Conservation (phyloP, 2,797 vertebrate species). For the Phataginus tricuspis region DNA sequence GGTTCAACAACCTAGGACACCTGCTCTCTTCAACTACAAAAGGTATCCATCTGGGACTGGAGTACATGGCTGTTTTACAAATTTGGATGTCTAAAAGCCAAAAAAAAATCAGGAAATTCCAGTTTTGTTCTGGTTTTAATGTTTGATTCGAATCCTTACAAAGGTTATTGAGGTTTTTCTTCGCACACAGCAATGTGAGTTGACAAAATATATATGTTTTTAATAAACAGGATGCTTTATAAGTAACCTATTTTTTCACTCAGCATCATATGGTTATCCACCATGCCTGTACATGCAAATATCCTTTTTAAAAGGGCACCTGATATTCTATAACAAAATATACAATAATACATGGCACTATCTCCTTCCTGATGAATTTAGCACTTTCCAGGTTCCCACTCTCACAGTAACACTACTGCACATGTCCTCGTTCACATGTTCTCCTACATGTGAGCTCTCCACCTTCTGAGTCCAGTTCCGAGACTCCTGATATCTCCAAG, state of each 20-base stretch:
- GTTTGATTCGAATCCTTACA: neutral
- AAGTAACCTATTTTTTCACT: neutral
- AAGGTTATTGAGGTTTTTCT: neutral
- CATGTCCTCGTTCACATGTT: accelerated
- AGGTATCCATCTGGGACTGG: neutral
- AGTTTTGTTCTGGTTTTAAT: neutral
- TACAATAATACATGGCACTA: accelerated
- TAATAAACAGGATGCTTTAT: neutral
- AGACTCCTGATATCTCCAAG: neutral
- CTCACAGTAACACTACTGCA: accelerated
- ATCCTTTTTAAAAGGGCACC: neutral
- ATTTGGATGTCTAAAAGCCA: neutral
- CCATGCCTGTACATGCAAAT: accelerated
- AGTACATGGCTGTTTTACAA: neutral
- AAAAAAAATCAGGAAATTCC: neutral
- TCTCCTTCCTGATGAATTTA: accelerated
- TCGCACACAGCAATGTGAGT: too few species aligned
- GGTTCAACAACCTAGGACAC: neutral
- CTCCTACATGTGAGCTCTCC: neutral
- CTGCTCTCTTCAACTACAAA: accelerated
- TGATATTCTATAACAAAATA: accelerated
- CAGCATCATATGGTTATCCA: neutral
- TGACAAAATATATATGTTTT: neutral
- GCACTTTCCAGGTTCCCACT: accelerated
- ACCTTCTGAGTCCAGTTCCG: neutral